These are phyloP conservation scores for Apostichopus japonicus DNA, from an alignment of 35 echinoderm and acorn worm genomes.

Conservation along the genomic window DNA sequence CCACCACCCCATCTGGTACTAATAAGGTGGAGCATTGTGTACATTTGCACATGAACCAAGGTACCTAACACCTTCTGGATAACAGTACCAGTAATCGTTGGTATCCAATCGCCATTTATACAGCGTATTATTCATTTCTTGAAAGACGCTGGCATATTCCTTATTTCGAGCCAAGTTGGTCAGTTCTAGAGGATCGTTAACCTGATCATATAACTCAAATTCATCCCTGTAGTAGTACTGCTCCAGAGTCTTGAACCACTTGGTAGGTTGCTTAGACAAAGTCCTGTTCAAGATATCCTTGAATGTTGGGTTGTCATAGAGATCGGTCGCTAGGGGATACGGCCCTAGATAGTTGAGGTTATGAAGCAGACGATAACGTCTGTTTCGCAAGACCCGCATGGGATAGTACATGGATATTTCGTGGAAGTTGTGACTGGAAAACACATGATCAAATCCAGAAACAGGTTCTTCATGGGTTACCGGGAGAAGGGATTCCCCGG, in stretches of 20 bases:
- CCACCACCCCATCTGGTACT: background rate
- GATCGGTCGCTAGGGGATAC: conserved; percentile 91
- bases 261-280: conserved; percentile 64
- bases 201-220: conserved; percentile 86
- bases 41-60: conserved; percentile 2
- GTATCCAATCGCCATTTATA: conserved; percentile 76
- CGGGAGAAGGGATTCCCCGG: conserved; percentile 83
- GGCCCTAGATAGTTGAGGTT: conserved; percentile 89
- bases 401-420: conserved; percentile 98
- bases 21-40: conserved; percentile 39
- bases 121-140: conserved; percentile 67
- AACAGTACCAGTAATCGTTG: conserved; percentile 83
- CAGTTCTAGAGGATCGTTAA: conserved; percentile 81
- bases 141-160: conserved; percentile 42
- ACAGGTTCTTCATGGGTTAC: conserved; percentile 52
- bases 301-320: conserved; percentile 78
- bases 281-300: conserved; percentile 89
- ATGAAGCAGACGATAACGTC: conserved; percentile 84
- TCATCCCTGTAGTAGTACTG: conserved; percentile 93
- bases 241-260: conserved; percentile 94
- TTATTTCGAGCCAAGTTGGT: conserved; percentile 73
- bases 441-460: conserved; percentile 81
- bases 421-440: conserved; percentile 95
- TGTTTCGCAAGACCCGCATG: conserved; percentile 87
- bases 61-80: conserved; percentile 74